Percentiles rank a stretch among this genome's conserved stretches.
Conservation (phyloP, 2,888 invertebrate genomes). For the Drosophila meridionalis region DNA sequence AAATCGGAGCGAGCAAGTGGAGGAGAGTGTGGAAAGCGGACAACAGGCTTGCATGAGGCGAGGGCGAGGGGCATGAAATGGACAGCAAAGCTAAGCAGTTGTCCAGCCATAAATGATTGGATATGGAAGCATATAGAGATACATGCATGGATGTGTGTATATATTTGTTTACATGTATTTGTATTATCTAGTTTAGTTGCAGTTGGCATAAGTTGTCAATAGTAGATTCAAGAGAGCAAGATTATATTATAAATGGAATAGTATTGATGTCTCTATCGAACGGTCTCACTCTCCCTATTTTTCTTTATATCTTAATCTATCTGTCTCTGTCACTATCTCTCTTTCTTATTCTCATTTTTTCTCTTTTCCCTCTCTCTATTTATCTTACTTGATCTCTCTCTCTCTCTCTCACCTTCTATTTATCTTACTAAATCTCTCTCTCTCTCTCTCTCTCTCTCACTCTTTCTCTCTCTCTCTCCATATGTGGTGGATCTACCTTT, state of each 20-base stretch:
- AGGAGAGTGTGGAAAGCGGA: slow-evolving; percentile 47
- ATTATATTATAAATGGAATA: not conserved
- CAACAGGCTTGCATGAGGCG: not conserved
- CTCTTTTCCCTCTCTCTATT: not conserved
- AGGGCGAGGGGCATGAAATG: not conserved
- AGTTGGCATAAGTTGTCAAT: not conserved
- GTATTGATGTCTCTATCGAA: too few relatives aligned
- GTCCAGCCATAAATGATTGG: slow-evolving; percentile 29
- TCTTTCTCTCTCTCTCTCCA: not conserved
- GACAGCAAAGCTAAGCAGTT: slow-evolving; percentile 17
- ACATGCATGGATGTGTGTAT: slow-evolving; percentile 21
- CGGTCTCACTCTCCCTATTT: not conserved
- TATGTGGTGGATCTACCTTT: too few relatives aligned
- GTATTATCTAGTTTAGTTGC: slow-evolving; percentile 5
- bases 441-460: not conserved
- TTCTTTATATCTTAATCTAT: not conserved
- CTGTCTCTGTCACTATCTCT: not conserved
- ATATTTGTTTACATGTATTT: not conserved
- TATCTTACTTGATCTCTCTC: too few relatives aligned
- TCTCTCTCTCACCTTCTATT: too few relatives aligned
- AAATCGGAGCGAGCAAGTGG: slow-evolving; percentile 63
- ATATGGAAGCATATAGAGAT: not conserved
- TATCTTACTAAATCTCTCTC: not conserved
- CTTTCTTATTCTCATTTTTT: not conserved
- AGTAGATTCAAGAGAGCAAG: not conserved